Base-by-base conservation (phyloP, 1,140 invertebrate genomes). In the Pomacea maculata region DNA sequence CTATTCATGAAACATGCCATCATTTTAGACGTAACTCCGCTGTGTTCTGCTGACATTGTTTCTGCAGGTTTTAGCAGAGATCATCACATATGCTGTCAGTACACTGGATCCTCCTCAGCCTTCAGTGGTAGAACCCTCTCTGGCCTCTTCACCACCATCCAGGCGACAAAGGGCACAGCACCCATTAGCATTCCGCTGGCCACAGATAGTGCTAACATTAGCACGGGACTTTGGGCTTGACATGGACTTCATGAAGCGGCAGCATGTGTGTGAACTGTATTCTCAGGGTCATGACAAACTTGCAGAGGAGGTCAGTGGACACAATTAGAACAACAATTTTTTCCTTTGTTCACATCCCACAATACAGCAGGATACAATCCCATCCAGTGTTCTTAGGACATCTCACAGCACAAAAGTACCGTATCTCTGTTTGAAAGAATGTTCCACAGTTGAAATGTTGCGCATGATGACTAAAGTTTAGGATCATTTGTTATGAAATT, bases 181-280 rank as follows among this genome's bases (percentile, higher is more conserved):
- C 25, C 78, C 81, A 15, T 7, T 15, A 17, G 73, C 78, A n/a
- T 83, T 81, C 67, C 73, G 78, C n/a, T 84, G 80, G 80, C 76
- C 78, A 17, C 78, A 79, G 80, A 84, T 74, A 17, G 94, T 86
- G 94, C 94, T 94, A 70, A 92, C 92, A 29, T 90, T 98, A 45
- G 95, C 95, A 0, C 93, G 94, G 67, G 93, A 95, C 75, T 98
- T 97, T 96, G 93, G 94, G 80, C 90, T 97, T 57, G 94, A 96
- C 88, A 92, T 93, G 29, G 95, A 96, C 86, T 93, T 94, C 83
- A 91, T 98, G 63, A 93, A 94, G 84, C 93, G 95, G 85, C 95
- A 96, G 91, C 94, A 96, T 92, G 93, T 96, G 71, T 94, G 94
- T 85, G 94, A 96, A 86, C 91, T 97, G 21, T 97, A 96, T 88